Conservation (phyloP, 2,888 invertebrate genomes). For the Agonopterix alstromeriana region DNA sequence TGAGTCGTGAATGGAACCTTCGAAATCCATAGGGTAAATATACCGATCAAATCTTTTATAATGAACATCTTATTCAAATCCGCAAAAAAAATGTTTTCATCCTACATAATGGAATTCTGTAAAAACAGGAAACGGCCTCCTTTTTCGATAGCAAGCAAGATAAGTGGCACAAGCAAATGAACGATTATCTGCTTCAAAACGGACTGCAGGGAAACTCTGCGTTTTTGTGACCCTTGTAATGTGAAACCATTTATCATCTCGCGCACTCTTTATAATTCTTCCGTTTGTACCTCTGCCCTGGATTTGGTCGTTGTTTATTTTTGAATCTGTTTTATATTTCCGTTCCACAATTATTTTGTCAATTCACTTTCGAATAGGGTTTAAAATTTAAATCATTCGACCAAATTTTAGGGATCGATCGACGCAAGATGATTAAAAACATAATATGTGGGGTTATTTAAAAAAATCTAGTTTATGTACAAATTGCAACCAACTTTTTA, state of each 20-base stretch:
- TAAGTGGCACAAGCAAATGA: slow-evolving; percentile 42
- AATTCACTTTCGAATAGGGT: neutral
- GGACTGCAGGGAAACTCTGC: slow-evolving; percentile 35
- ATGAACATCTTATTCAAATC: no score
- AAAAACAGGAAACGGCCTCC: neutral
- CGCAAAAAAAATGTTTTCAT: neutral
- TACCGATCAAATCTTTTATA: no score
- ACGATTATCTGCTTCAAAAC: slow-evolving; percentile 42
- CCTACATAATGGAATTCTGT: slow-evolving; percentile 6
- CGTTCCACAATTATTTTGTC: neutral
- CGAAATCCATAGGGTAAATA: no score
- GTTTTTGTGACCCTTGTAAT: slow-evolving; percentile 32
- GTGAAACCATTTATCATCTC: slow-evolving; percentile 53
- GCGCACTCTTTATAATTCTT: slow-evolving; percentile 21
- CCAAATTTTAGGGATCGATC: no score
- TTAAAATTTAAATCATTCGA: no score
- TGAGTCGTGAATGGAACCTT: no score
- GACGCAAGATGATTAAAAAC: no score
- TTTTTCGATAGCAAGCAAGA: slow-evolving; percentile 27
- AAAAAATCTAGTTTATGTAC: no score
- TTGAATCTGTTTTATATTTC: neutral
- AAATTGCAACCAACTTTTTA: no score
- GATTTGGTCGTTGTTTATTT: neutral
- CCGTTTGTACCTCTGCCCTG: slow-evolving; percentile 1
- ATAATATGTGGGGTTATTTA: no score